Base-by-base conservation (phyloP, 2,888 invertebrate genomes). In the Lochmaea crataegi region DNA sequence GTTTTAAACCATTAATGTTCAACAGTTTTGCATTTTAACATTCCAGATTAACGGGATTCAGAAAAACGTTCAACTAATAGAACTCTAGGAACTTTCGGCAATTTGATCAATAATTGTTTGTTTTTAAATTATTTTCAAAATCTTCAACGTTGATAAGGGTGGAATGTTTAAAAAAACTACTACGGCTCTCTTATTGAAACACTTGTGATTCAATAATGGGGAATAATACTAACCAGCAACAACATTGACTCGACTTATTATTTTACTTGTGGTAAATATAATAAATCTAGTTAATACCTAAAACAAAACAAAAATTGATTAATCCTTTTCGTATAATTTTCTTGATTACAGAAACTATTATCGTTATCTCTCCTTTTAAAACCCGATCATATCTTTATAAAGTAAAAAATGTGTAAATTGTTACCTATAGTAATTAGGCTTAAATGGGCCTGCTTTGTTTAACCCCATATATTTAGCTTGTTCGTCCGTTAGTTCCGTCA, bases 401-500 rank as follows among this genome's bases (percentile, higher is more conserved):
- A 48, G 11, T 48, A n/a, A n/a, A 2, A 53, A 16, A 53, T n/a
- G 14, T 6, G n/a, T 53, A 53, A 53, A 53, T 16, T 18, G 1
- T 63, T 88, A 98, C 92, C 98, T 94, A 88, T 99, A 99, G 88
- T 98, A 98, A 87, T 98, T 98, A 77, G 98, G 98, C 88, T 99
- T 99, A 88, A 98, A 99, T 58, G 98, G 98, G 65, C 99, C 99
- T 67, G 97, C 96, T 89, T 98, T 99, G 86, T 96, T 97, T 45
- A 99, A 92, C 76, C 98, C 98, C 90, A 98, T 92, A 85, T 98
- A 99, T 86, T 97, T 97, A 61, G 98, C 97, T 88, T 99, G 98
- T 83, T 98, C 98, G 86, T 99, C 98, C 5, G 94, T 92, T 68
- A 99, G 89, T 86, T 99, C 98, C 0, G 98, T 99, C 80, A 99